Evolutionary conservation across 2,113 vertebrate species (phyloP).

Genomic region (Phoxinus phoxinus): DNA sequence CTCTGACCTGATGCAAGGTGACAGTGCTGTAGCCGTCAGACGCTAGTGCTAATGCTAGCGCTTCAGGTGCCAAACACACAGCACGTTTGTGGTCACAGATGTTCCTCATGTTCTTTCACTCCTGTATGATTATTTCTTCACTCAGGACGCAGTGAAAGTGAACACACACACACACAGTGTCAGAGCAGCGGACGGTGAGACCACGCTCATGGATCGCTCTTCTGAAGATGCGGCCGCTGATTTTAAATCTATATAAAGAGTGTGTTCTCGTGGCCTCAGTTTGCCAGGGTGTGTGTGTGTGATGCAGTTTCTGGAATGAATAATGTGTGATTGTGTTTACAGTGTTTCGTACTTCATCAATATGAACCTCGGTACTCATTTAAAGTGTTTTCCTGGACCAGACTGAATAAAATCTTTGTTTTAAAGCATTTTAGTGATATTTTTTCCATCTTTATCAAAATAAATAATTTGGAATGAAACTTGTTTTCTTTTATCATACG

Average conservation of each 20-base stretch:
- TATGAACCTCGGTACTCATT: not conserved
- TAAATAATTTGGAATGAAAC: not conserved
- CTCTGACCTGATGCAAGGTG: no score
- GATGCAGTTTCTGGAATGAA: not conserved
- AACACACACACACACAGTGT: no score
- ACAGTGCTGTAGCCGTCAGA: no score
- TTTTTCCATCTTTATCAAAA: not conserved
- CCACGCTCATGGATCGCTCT: not conserved
- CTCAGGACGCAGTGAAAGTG: not conserved
- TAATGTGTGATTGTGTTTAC: not conserved
- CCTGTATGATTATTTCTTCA: not conserved
- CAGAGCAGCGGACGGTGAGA: not conserved
- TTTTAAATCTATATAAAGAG: not conserved
- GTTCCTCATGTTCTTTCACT: not conserved
- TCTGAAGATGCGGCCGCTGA: not conserved
- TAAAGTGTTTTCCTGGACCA: not conserved
- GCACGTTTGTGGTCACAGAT: no score
- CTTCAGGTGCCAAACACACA: no score
- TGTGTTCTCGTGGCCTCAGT: not conserved
- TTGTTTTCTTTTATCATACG: not conserved
- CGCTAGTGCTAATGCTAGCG: no score
- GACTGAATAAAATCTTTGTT: not conserved
- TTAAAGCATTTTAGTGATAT: slow-evolving; percentile 6
- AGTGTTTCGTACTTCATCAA: not conserved
- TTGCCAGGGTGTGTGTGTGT: not conserved